A percentile compares a stretch with the other conserved stretches of the same genome.
Conservation (phyloP, 2,888 invertebrate genomes). For the Tenodera sinensis region DNA sequence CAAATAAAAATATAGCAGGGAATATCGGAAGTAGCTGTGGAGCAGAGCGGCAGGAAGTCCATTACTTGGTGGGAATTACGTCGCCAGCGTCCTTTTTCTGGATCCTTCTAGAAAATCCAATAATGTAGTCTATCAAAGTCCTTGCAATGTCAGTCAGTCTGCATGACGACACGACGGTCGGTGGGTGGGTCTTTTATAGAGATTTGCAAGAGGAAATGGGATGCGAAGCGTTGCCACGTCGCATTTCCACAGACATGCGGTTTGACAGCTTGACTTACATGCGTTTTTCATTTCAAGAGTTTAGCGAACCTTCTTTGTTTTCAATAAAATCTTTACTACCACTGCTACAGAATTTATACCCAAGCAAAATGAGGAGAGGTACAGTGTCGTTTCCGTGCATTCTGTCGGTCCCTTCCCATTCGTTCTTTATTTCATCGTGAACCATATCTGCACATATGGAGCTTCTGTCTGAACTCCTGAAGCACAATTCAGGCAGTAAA, state of each 20-base stretch:
- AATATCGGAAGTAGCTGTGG: neutral
- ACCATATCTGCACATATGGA: no score
- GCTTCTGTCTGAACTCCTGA: no score
- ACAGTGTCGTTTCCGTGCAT: no score
- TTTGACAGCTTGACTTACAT: neutral
- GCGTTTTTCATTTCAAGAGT: neutral
- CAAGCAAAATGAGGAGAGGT: neutral
- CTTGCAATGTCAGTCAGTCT: neutral
- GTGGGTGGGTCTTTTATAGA: neutral
- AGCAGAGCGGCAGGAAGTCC: neutral
- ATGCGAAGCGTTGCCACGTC: neutral
- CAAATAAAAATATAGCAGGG: neutral
- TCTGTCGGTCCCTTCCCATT: no score
- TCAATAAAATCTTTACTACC: neutral
- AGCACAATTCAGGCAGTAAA: no score
- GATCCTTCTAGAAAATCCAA: neutral
- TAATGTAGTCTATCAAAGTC: constrained; percentile 1
- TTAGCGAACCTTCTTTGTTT: neutral
- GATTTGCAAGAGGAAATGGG: neutral
- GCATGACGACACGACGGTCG: neutral
- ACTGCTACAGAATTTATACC: neutral
- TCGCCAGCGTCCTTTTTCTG: neutral
- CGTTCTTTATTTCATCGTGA: no score
- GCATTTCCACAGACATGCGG: neutral
- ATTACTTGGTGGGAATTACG: neutral